phyloP scores from a whole-genome alignment of 2,888 invertebrate genomes.

The Onchidella celtica region DNA sequence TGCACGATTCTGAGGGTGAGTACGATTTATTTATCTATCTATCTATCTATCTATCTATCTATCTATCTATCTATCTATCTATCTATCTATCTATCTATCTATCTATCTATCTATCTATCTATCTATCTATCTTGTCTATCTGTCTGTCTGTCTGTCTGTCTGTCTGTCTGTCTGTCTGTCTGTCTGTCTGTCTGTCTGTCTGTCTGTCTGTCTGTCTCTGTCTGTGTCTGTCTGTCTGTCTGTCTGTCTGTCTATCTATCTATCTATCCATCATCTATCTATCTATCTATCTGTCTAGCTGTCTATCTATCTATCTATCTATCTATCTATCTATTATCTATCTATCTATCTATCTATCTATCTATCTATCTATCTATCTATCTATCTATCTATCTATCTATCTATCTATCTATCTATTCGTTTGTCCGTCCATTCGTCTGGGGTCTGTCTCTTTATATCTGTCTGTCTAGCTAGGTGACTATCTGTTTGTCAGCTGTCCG shows the following conservation, averaged over 20 bases:
- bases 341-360: too few relatives aligned
- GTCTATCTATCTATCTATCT: too few relatives aligned
- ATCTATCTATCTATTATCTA: too few relatives aligned
- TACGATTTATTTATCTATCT: background rate
- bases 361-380: background rate
- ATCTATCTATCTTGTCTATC: too few relatives aligned
- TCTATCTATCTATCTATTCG: too few relatives aligned
- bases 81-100: background rate
- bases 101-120: background rate
- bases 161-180: background rate
- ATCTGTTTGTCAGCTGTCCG: background rate
- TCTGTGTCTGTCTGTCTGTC: background rate
- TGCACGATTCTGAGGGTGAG: slow-evolving; percentile 33
- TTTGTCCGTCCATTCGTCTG: too few relatives aligned
- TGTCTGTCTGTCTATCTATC: too few relatives aligned
- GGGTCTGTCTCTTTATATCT: background rate
- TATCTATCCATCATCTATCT: too few relatives aligned
- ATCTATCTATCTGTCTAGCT: too few relatives aligned
- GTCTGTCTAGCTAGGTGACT: background rate
- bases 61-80: background rate
- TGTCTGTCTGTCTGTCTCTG: background rate
- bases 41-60: background rate
- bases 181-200: background rate
- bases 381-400: background rate
- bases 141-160: background rate